Conservation (phyloP, 2,797 vertebrate genomes). For the Triplophysa yarkandensis region DNA sequence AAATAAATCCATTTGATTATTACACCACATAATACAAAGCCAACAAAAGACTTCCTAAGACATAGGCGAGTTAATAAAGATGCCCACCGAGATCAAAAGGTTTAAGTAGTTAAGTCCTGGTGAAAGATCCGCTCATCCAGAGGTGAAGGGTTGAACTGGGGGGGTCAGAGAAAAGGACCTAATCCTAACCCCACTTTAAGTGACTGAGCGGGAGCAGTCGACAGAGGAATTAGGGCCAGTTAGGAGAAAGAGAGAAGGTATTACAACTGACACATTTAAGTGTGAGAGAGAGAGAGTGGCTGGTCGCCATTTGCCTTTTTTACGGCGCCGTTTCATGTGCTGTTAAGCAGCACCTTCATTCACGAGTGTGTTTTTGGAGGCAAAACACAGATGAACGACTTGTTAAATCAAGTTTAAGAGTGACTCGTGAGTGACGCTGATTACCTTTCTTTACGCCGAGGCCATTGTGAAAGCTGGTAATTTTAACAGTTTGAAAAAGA, state of each 20-base stretch:
- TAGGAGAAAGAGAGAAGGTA: conserved; percentile 9
- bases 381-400: conserved; percentile 51
- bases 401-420: conserved; percentile 54
- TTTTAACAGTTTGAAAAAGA: conserved; percentile 43
- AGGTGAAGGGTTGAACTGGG: conserved; percentile 15
- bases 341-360: conserved; percentile 45
- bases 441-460: conserved; percentile 48
- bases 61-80: background rate
- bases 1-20: background rate
- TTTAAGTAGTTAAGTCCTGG: conserved; percentile 40
- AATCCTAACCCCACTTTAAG: conserved; percentile 5
- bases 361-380: conserved; percentile 40
- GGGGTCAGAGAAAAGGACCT: background rate
- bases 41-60: conserved; percentile 12
- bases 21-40: background rate
- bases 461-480: conserved; percentile 41
- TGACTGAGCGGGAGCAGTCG: background rate
- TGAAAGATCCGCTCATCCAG: conserved; percentile 20
- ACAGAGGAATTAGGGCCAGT: conserved; percentile 14
- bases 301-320: conserved; percentile 27
- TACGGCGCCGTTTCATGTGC: conserved; percentile 41
- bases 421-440: conserved; percentile 38
- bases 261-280: conserved; percentile 22
- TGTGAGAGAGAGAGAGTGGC: background rate
- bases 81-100: conserved; percentile 31